phyloP scores from a whole-genome alignment of 2,888 invertebrate species.

The Leptinotarsa peninsularis region DNA sequence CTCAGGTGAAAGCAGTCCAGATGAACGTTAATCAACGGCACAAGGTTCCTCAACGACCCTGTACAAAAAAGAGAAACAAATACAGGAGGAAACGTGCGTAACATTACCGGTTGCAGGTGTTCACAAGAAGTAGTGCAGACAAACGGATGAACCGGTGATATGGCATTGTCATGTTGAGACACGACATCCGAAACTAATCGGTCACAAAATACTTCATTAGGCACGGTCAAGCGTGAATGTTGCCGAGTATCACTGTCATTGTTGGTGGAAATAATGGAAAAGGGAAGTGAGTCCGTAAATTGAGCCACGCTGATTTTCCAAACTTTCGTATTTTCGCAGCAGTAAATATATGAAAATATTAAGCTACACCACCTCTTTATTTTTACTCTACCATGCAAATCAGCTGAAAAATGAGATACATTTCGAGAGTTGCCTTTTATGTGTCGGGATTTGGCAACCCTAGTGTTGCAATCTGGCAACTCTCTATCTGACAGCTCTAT shows the following conservation, averaged over 20 bases:
- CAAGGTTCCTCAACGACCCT: conserved; percentile 30
- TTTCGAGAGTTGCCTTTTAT: no score
- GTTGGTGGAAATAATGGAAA: background rate
- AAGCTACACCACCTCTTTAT: no score
- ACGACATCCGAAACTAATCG: conserved; percentile 33
- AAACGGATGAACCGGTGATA: conserved; percentile 27
- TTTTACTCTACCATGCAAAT: no score
- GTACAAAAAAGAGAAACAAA: conserved; percentile 26
- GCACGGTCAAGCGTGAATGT: conserved; percentile 5
- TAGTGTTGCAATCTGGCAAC: no score
- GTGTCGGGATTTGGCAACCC: no score
- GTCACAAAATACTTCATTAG: conserved; percentile 31
- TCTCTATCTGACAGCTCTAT: no score
- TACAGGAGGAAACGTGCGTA: conserved; percentile 28
- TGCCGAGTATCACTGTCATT: background rate
- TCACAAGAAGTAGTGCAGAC: conserved; percentile 29
- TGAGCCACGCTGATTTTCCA: no score
- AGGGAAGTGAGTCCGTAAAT: no score
- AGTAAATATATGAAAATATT: no score
- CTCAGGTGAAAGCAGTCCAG: conserved; percentile 7
- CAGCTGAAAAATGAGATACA: no score
- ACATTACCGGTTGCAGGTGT: conserved; percentile 31
- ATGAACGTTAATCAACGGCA: background rate
- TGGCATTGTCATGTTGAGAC: conserved; percentile 30
- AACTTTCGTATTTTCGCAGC: no score